Conservation (phyloP, 1,140 invertebrate genomes). For the Helicoverpa zea region DNA sequence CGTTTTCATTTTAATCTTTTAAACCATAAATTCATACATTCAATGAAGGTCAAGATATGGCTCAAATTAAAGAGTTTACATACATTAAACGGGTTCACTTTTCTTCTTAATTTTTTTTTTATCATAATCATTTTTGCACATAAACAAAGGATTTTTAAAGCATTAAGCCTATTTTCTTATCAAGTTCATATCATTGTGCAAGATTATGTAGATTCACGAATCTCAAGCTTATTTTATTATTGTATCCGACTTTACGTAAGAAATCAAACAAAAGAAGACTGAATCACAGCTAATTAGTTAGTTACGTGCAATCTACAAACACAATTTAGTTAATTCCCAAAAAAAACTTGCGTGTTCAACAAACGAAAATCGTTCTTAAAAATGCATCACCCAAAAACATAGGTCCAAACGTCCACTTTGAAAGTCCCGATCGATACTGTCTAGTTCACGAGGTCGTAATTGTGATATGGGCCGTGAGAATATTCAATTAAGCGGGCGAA, state of each 20-base stretch:
- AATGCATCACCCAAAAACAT: background rate
- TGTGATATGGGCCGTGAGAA: conserved; percentile 83
- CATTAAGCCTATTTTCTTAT: too few species aligned
- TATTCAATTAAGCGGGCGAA: conserved; percentile 81
- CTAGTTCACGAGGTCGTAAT: conserved; percentile 80
- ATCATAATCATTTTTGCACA: background rate
- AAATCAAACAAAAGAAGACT: too few species aligned
- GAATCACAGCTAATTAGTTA: too few species aligned
- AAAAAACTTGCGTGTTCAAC: background rate
- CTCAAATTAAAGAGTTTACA: conserved; percentile 9
- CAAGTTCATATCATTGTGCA: too few species aligned
- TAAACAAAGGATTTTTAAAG: background rate
- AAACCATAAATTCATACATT: conserved; percentile 5
- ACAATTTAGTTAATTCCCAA: too few species aligned
- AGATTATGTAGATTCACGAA: too few species aligned
- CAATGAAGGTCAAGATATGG: background rate
- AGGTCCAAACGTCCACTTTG: background rate
- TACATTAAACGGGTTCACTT: background rate
- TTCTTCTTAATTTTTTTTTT: background rate
- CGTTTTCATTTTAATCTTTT: conserved; percentile 7
- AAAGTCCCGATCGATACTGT: conserved; percentile 68
- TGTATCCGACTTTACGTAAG: too few species aligned
- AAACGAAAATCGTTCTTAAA: background rate
- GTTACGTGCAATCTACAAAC: too few species aligned
- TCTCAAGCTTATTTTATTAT: too few species aligned